A percentile compares a stretch with the other conserved stretches of the same genome.
phyloP scores from a whole-genome alignment of 2,797 vertebrate species.

The Clarias pachynema region DNA sequence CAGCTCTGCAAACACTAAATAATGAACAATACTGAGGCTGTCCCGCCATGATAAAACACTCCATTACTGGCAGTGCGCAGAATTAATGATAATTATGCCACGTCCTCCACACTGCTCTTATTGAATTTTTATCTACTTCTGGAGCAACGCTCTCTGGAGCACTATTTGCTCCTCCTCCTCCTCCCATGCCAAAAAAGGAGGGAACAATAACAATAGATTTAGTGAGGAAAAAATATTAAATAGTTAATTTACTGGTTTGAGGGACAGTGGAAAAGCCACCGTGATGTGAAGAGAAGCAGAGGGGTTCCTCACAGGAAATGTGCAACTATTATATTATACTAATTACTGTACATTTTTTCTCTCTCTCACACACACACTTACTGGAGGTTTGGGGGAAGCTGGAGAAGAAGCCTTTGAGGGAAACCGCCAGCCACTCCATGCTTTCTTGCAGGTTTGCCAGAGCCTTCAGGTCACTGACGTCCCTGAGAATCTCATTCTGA shows the following conservation, averaged over 20 bases:
- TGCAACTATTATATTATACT: neutral
- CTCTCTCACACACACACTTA: conserved; percentile 69
- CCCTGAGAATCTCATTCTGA: conserved; percentile 90
- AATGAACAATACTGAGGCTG: conserved; percentile 90
- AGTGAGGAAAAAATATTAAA: conserved; percentile 35
- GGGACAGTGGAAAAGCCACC: conserved; percentile 35
- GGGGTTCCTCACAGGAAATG: neutral
- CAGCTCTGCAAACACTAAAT: conserved; percentile 97
- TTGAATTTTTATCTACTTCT: conserved; percentile 90
- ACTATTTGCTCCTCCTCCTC: conserved; percentile 54
- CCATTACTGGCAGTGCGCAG: conserved; percentile 83
- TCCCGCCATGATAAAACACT: conserved; percentile 88
- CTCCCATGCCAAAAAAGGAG: conserved; percentile 39
- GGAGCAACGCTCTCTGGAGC: conserved; percentile 61
- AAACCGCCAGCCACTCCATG: conserved; percentile 92
- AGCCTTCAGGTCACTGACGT: conserved; percentile 95
- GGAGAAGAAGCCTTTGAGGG: conserved; percentile 84
- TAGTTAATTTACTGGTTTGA: conserved; percentile 53
- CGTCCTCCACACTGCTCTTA: conserved; percentile 78
- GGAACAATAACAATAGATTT: conserved; percentile 55
- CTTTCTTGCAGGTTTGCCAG: conserved; percentile 97
- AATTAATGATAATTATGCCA: conserved; percentile 96
- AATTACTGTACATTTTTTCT: neutral
- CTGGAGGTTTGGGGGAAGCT: conserved; percentile 82
- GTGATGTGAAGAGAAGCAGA: conserved; percentile 3